A percentile compares a stretch with the other conserved stretches of the same genome.
Evolutionary conservation across 2,113 vertebrate species (phyloP).

Genomic region (Oxyruncus cristatus): DNA sequence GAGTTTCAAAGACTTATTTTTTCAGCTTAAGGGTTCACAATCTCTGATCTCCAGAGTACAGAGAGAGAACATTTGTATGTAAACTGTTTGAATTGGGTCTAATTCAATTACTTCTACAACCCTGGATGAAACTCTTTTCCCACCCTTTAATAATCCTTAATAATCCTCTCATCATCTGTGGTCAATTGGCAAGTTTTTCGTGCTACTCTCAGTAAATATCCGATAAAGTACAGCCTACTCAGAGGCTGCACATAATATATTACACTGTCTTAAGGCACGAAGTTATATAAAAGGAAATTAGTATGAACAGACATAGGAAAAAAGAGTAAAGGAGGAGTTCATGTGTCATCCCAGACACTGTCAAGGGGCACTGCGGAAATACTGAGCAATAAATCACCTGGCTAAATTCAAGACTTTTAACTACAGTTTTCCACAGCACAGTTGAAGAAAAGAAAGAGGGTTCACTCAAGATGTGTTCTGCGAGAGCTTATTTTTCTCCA

Average conservation of each 20-base stretch:
- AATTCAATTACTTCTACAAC: slow-evolving; percentile 47
- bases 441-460: background rate
- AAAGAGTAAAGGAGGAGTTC: background rate
- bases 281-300: background rate
- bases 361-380: background rate
- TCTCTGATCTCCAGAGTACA: slow-evolving; percentile 22
- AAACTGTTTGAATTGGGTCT: slow-evolving; percentile 14
- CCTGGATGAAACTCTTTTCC: slow-evolving; percentile 48
- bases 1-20: slow-evolving; percentile 28
- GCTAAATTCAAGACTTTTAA: background rate
- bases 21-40: slow-evolving; percentile 41
- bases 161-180: slow-evolving; percentile 29
- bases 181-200: background rate
- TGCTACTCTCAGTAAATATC: background rate
- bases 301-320: background rate
- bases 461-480: background rate
- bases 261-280: background rate
- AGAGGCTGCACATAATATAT: background rate
- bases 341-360: background rate
- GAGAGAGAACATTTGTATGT: background rate
- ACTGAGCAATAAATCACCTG: background rate
- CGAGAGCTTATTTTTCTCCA: background rate
- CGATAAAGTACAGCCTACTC: background rate
- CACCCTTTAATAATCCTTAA: slow-evolving; percentile 44
- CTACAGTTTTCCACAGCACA: background rate